Percentiles rank a stretch among this genome's conserved stretches.
These are phyloP conservation scores for Ditylenchus weischeri DNA, from an alignment of 2,888 invertebrate genomes.

Conservation along the genomic window DNA sequence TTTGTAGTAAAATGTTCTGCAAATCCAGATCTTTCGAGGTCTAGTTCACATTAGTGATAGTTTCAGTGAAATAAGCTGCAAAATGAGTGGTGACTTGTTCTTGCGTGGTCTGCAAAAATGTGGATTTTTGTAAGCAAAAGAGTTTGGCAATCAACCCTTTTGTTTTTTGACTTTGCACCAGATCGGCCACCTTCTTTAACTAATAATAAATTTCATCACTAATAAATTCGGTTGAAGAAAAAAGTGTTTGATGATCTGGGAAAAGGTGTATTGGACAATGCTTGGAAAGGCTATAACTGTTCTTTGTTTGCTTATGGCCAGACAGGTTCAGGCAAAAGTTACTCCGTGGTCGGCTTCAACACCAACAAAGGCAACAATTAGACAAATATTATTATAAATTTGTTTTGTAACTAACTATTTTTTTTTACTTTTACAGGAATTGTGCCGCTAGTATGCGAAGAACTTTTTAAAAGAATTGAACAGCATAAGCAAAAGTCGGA, in stretches of 20 bases:
- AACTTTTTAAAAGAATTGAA: constrained; percentile 64
- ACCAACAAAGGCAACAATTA: constrained; percentile 60
- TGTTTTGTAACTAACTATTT: constrained; percentile 2
- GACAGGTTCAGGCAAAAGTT: constrained; percentile 66
- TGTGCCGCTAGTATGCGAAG: constrained; percentile 65
- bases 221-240: constrained; percentile 58
- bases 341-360: constrained; percentile 66
- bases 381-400: not conserved
- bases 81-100: too few relatives aligned
- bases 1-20: too few relatives aligned
- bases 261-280: constrained; percentile 64
- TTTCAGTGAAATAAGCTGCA: too few relatives aligned
- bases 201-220: not conserved
- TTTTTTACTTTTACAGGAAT: constrained; percentile 60
- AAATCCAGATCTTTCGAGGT: too few relatives aligned
- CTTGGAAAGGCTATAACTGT: constrained; percentile 65
- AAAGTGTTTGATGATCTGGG: constrained; percentile 65
- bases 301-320: constrained; percentile 67
- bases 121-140: not conserved
- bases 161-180: too few relatives aligned
- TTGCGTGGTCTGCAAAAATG: not conserved
- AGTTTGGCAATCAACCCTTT: too few relatives aligned
- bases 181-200: too few relatives aligned
- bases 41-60: too few relatives aligned
- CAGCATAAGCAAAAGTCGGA: constrained; percentile 57